Percentiles rank a stretch among this genome's conserved stretches.
Conservation (phyloP, 2,888 invertebrate species). For the Plebejus melissa region DNA sequence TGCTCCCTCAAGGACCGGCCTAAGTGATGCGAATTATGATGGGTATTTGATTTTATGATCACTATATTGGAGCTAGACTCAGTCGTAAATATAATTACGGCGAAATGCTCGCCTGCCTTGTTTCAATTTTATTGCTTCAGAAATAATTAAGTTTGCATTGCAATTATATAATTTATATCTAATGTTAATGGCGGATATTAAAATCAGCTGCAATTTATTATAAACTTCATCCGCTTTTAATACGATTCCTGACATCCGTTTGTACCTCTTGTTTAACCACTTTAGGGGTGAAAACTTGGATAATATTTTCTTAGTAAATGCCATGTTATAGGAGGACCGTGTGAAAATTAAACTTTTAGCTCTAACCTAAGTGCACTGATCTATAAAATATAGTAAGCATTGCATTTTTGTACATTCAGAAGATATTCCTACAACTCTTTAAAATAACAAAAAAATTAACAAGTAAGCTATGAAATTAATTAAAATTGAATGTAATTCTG, state of each 20-base stretch:
- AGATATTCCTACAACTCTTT: background rate
- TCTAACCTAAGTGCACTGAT: too few species aligned
- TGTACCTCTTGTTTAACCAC: too few species aligned
- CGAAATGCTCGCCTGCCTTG: background rate
- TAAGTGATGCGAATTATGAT: conserved; percentile 43
- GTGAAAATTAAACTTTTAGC: too few species aligned
- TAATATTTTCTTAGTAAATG: too few species aligned
- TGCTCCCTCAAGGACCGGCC: conserved; percentile 57
- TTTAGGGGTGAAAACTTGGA: too few species aligned
- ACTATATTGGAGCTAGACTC: background rate
- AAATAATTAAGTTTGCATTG: conserved; percentile 3
- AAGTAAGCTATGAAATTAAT: background rate
- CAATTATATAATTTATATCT: background rate
- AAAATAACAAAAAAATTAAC: background rate
- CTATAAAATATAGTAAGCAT: too few species aligned
- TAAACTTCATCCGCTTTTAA: background rate
- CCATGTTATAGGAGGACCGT: too few species aligned
- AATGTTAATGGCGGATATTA: background rate
- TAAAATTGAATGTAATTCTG: background rate
- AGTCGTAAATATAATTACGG: conserved; percentile 7
- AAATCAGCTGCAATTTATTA: background rate
- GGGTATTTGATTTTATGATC: conserved; percentile 26
- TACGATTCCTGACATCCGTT: too few species aligned
- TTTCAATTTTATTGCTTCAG: background rate
- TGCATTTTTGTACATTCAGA: too few species aligned